Base-by-base conservation (phyloP, 2,888 invertebrate genomes). In the Metopia argyrocephala region DNA sequence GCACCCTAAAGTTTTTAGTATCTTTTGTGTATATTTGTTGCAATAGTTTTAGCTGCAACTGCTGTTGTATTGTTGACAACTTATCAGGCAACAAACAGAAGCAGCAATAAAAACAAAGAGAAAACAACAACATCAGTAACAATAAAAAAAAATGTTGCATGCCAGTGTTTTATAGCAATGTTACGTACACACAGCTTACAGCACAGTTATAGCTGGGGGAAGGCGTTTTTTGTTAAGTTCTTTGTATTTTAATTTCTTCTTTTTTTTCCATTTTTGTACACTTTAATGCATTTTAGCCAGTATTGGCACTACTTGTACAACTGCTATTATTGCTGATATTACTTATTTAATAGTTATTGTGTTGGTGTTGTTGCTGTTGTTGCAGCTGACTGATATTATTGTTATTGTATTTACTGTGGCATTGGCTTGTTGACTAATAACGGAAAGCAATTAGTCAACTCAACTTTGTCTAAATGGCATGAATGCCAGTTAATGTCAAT, bases 361-460 rank as follows among this genome's bases (percentile, higher is more conserved):
- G n/a, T n/a, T n/a, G n/a, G n/a, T n/a, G n/a, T n/a, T n/a, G n/a
- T n/a, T n/a, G n/a, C n/a, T n/a, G n/a, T n/a, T n/a, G n/a, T n/a
- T n/a, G n/a, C n/a, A n/a, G n/a, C n/a, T n/a, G 50, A 21, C 15
- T 66, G 59, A 48, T 71, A 66, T 9, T 76, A 46, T 65, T 70
- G 31, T 52, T 48, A 48, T 61, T 64, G 56, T 15, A 25, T 25
- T 27, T 57, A 31, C 54, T 66, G 5, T 76, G 76, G 69, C 56
- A 76, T 69, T 69, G 69, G 76, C 61, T 61, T 52, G 76, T 81
- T 81, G 81, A 81, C 81, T 81, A 81, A 81, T 81, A 81, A 81
- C 81, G 81, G 81, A 81, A 81, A 81, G 81, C 81, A 81, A 81
- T 81, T 81, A 81, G 81, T 81, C 81, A 81, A 81, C 81, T 81